A percentile compares a stretch with the other conserved stretches of the same genome.
These are phyloP conservation scores for Mermis nigrescens DNA, from an alignment of 2,888 invertebrate species.

Conservation along the genomic window DNA sequence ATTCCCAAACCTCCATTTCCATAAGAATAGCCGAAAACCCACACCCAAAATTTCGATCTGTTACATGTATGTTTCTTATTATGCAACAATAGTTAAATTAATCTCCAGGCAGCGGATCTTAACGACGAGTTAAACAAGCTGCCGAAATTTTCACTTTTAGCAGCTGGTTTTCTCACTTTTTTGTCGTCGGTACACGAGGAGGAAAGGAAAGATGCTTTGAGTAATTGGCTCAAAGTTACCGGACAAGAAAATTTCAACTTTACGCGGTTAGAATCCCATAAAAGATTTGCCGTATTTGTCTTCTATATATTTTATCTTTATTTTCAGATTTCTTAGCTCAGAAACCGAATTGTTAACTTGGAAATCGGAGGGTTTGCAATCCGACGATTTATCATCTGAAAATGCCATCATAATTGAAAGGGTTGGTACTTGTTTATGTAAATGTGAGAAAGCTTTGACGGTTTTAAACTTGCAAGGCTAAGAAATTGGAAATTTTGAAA, in stretches of 20 bases:
- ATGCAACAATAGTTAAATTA: not conserved
- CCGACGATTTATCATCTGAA: constrained; percentile 55
- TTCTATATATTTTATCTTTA: no score
- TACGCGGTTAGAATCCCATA: constrained; percentile 30
- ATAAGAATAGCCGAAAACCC: no score
- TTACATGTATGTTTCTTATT: no score
- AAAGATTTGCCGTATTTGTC: no score
- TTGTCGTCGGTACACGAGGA: constrained; percentile 52
- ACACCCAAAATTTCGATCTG: no score
- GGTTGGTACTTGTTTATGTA: no score
- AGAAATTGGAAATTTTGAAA: not conserved
- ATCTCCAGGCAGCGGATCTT: constrained; percentile 35
- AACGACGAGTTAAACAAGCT: constrained; percentile 46
- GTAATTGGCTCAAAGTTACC: constrained; percentile 34
- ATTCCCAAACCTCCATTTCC: no score
- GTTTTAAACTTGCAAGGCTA: not conserved
- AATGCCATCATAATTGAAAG: constrained; percentile 59
- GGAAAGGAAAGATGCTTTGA: constrained; percentile 40
- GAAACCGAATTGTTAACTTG: constrained; percentile 62
- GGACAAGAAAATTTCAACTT: constrained; percentile 39
- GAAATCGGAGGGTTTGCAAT: constrained; percentile 63
- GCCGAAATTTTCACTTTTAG: constrained; percentile 48
- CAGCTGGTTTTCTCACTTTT: constrained; percentile 59
- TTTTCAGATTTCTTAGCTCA: constrained; percentile 40
- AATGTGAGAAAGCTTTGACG: not conserved